Base-by-base conservation (phyloP, 1,140 invertebrate species). In the Callitettix versicolor region DNA sequence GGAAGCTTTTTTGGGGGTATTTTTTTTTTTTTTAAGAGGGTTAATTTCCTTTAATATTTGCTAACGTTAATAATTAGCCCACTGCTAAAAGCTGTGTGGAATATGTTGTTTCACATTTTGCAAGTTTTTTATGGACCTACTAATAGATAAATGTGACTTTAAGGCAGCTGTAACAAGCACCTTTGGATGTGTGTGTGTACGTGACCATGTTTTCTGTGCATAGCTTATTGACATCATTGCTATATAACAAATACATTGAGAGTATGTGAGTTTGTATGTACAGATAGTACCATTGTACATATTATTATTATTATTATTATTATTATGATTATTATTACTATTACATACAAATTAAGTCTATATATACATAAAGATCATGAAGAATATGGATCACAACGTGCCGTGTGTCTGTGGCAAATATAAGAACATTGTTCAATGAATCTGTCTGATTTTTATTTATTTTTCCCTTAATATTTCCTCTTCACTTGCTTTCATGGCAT, bases 301-400 rank as follows among this genome's bases (percentile, higher is more conserved):
- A 51, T 51, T 51, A 51, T 48, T 48, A 48, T 49, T 26, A 49
- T 49, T 6, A 49, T 49, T 49, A 49, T 49, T 47, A 47, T 30
- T 30, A 30, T 30, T 30, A 49, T 49, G 34, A 51, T 51, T 48
- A 48, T 48, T 51, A 51, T 51, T 51, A 51, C 48, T 51, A 51
- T 51, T 51, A 51, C 48, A 51, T 51, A 51, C 48, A 51, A 51
- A 51, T 51, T 51, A 51, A 51, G 34, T 51, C 48, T 51, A 51
- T 51, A 51, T 51, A 51, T 36, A 51, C 48, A 34, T 51, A 33
- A 51, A 36, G 48, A 51, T 51, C n/a, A 51, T 18, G 24, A 38
- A 26, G 36, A 51, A 34, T 3, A 4, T 30, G 26, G 26, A 30
- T 51, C 34, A 34, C 30, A 36, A 36, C 30, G 48, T 51, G 48